These are phyloP conservation scores for Arrhamphus sclerolepis DNA, from an alignment of 2,797 vertebrate species.

Conservation along the genomic window DNA sequence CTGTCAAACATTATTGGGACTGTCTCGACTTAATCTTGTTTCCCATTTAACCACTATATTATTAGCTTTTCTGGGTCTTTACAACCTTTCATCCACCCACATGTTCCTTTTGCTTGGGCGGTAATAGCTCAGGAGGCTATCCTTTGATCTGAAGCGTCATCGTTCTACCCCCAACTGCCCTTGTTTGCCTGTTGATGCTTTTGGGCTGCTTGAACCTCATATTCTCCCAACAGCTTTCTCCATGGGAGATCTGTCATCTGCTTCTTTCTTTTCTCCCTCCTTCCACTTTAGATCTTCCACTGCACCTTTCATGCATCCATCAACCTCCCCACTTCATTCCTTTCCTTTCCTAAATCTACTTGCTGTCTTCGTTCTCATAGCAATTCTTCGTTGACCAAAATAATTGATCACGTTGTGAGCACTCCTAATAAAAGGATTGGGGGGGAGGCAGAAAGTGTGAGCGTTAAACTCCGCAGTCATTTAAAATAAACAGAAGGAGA, in stretches of 20 bases:
- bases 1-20: background rate
- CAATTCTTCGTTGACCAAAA: background rate
- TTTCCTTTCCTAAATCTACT: background rate
- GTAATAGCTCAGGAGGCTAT: too few species aligned
- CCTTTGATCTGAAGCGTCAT: too few species aligned
- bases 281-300: constrained; percentile 3
- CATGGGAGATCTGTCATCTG: background rate
- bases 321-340: background rate
- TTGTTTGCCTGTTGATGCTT: too few species aligned
- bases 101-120: too few species aligned
- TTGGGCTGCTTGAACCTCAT: too few species aligned
- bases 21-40: background rate
- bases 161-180: too few species aligned
- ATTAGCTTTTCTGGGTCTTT: too few species aligned
- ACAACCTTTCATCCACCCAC: too few species aligned
- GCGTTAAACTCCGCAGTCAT: constrained; percentile 2
- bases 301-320: constrained; percentile 6
- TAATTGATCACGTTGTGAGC: constrained; percentile 17
- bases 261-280: background rate
- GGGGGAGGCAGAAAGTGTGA: background rate
- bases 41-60: background rate
- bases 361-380: background rate
- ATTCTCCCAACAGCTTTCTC: too few species aligned
- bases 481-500: constrained; percentile 22
- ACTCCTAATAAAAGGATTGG: constrained; percentile 2